Percentiles rank a stretch among this genome's conserved stretches.
phyloP scores from a whole-genome alignment of 1,140 invertebrate species.

The Drosophila persimilis region DNA sequence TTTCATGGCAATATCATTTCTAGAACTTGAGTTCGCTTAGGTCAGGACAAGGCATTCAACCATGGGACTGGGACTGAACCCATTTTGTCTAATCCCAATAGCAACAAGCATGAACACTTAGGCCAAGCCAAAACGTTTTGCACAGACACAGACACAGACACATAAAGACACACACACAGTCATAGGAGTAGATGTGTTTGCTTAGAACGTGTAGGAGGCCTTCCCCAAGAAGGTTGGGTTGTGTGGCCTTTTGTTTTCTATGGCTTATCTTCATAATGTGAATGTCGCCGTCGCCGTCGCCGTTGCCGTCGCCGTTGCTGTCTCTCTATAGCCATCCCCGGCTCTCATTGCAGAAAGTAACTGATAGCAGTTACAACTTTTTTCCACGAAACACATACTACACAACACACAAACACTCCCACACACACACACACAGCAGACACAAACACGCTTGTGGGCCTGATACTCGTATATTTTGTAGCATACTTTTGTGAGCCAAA shows the following conservation, averaged over 20 bases:
- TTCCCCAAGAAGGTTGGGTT: constrained; percentile 20
- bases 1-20: neutral
- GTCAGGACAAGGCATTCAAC: constrained; percentile 7
- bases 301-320: constrained; percentile 15
- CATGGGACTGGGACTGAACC: constrained; percentile 2
- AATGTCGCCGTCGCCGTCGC: constrained; percentile 69
- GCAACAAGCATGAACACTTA: constrained; percentile 47
- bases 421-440: constrained; percentile 4
- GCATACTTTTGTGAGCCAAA: constrained; percentile 69
- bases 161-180: constrained; percentile 3
- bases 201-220: neutral
- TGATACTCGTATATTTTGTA: constrained; percentile 58
- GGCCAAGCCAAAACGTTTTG: constrained; percentile 62
- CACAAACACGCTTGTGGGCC: constrained; percentile 15
- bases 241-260: constrained; percentile 69
- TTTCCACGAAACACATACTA: constrained; percentile 24
- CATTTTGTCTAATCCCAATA: constrained; percentile 53
- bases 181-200: neutral
- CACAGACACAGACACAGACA: constrained; percentile 16
- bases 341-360: constrained; percentile 63
- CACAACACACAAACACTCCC: constrained; percentile 8
- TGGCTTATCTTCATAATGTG: constrained; percentile 79
- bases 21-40: constrained; percentile 4
- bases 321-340: constrained; percentile 24
- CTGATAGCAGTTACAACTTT: constrained; percentile 75